phyloP scores from a whole-genome alignment of 1,140 invertebrate genomes.

The Proctacanthus coquilletti region DNA sequence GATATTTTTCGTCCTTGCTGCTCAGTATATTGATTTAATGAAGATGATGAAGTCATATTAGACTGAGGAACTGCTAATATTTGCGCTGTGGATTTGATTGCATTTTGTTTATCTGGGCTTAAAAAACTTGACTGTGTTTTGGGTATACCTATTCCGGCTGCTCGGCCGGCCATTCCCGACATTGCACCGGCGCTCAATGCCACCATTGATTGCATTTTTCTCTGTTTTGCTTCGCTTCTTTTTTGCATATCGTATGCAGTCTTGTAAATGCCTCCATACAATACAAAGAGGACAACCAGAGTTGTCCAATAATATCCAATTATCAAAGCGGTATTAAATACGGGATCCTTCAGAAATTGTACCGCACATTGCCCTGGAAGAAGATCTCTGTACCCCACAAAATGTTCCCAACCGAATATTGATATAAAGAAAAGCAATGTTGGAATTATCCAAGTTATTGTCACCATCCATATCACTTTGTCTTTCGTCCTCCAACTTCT shows the following conservation, averaged over 20 bases:
- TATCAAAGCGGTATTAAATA: conserved; percentile 95
- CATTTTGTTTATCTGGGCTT: conserved; percentile 52
- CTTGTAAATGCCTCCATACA: conserved; percentile 96
- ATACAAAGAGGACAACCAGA: conserved; percentile 76
- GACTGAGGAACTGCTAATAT: conserved; percentile 1
- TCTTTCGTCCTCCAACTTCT: conserved; percentile 92
- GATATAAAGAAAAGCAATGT: conserved; percentile 93
- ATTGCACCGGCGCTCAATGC: conserved; percentile 73
- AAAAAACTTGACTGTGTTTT: conserved; percentile 57
- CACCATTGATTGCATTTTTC: conserved; percentile 88
- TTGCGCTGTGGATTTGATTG: conserved; percentile 12
- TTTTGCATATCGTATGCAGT: conserved; percentile 97
- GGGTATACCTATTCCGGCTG: conserved; percentile 67
- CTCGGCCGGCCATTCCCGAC: conserved; percentile 74
- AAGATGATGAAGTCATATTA: conserved; percentile 5
- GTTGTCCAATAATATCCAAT: conserved; percentile 98
- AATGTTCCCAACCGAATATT: conserved; percentile 98
- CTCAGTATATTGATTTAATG: conserved; percentile 3
- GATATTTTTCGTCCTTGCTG: too few species aligned
- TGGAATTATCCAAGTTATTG: conserved; percentile 97
- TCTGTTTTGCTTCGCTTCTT: conserved; percentile 88
- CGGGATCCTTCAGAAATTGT: conserved; percentile 93
- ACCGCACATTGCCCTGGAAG: conserved; percentile 84
- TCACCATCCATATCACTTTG: conserved; percentile 81
- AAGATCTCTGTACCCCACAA: conserved; percentile 80